A percentile compares a stretch with the other conserved stretches of the same genome.
These are phyloP conservation scores for Drosophila ohnishii DNA, from an alignment of 1,140 invertebrate species.

Conservation along the genomic window DNA sequence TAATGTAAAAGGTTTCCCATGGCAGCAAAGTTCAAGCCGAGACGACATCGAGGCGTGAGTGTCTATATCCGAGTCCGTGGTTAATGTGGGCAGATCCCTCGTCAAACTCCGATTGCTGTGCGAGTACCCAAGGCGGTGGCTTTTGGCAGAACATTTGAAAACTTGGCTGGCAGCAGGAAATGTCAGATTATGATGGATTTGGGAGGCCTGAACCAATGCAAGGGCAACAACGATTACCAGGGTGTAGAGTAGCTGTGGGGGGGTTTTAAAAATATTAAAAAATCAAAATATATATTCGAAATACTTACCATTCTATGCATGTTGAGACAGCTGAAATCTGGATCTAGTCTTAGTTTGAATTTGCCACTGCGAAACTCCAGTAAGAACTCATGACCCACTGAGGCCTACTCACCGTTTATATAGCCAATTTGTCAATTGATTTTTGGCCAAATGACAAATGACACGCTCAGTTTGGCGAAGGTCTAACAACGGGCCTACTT, in stretches of 20 bases:
- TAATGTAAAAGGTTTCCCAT: conserved; percentile 20
- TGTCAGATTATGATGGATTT: conserved; percentile 51
- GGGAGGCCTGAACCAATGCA: conserved; percentile 35
- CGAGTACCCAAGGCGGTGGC: conserved; percentile 1
- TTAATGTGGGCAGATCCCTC: conserved; percentile 35
- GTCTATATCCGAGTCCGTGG: too few species aligned
- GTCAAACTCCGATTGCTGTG: conserved; percentile 26
- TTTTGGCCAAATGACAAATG: conserved; percentile 54
- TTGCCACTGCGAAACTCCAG: conserved; percentile 68
- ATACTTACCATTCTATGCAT: conserved; percentile 59
- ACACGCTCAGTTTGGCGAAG: conserved; percentile 35
- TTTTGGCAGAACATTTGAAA: conserved; percentile 19
- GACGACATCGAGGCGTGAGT: neutral
- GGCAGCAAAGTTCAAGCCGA: conserved; percentile 7
- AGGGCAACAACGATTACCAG: conserved; percentile 46
- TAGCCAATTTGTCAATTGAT: conserved; percentile 40
- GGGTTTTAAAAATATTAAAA: neutral
- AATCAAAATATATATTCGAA: too few species aligned
- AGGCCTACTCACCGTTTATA: conserved; percentile 59
- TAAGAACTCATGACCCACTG: conserved; percentile 67
- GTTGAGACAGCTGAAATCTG: conserved; percentile 40
- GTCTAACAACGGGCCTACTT: conserved; percentile 43
- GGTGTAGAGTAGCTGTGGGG: conserved; percentile 54
- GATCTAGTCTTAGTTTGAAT: conserved; percentile 80
- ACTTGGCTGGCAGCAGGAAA: conserved; percentile 40